A percentile compares a stretch with the other conserved stretches of the same genome.
Evolutionary conservation across 2,113 vertebrate genomes (phyloP).

Genomic region (Callipepla californica): DNA sequence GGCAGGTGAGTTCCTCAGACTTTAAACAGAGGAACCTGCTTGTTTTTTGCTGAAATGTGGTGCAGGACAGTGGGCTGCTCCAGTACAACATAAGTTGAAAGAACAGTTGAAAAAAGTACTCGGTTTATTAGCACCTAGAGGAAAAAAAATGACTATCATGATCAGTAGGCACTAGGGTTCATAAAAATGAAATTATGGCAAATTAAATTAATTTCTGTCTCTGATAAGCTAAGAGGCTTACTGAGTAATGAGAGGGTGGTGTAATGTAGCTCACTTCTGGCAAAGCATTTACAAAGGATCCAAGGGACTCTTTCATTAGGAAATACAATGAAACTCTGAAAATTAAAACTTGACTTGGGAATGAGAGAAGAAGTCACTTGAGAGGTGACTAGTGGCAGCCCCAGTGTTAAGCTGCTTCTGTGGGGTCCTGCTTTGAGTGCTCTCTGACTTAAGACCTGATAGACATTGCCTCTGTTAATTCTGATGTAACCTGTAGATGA

Average conservation of each 20-base stretch:
- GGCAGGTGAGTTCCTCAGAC: background rate
- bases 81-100: background rate
- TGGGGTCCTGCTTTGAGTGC: background rate
- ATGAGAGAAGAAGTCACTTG: background rate
- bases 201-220: constrained; percentile 57
- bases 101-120: background rate
- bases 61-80: background rate
- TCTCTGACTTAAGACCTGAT: background rate
- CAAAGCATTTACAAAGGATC: background rate
- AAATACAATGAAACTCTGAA: constrained; percentile 13
- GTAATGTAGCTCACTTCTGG: background rate
- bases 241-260: constrained; percentile 12
- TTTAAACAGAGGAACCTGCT: background rate
- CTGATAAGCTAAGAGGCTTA: constrained; percentile 51
- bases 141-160: background rate
- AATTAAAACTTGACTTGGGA: background rate
- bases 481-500: background rate
- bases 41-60: background rate
- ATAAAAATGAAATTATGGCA: constrained; percentile 3
- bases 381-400: background rate
- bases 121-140: background rate
- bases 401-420: background rate
- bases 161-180: constrained; percentile 22
- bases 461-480: background rate
- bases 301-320: background rate